Conservation (phyloP, 2,888 invertebrate species). For the Leucozona laternaria region DNA sequence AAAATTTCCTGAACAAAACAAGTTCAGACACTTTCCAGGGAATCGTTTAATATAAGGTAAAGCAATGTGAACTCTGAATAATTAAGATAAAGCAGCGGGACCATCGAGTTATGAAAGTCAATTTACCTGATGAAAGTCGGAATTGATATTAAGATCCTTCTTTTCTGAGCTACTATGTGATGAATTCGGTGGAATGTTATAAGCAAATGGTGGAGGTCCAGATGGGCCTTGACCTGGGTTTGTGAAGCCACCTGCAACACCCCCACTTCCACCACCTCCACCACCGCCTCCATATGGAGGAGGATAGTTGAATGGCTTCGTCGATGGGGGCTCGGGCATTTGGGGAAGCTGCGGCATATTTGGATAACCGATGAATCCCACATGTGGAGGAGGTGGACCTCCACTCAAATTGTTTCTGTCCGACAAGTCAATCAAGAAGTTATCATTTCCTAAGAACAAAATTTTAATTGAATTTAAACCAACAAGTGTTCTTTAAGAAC, state of each 20-base stretch:
- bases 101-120: not conserved
- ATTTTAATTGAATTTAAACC: not conserved
- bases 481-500: not conserved
- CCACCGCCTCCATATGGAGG: slow-evolving; percentile 82
- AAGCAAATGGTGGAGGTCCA: slow-evolving; percentile 82
- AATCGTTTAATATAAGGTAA: no score
- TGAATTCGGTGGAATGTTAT: slow-evolving; percentile 88
- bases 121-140: slow-evolving; percentile 85
- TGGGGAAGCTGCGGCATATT: slow-evolving; percentile 88
- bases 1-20: no score
- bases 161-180: slow-evolving; percentile 84
- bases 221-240: slow-evolving; percentile 63
- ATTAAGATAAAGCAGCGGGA: no score
- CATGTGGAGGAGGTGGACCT: slow-evolving; percentile 87
- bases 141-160: slow-evolving; percentile 86
- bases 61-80: no score
- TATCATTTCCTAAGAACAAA: slow-evolving; percentile 85
- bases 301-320: slow-evolving; percentile 88
- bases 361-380: slow-evolving; percentile 93
- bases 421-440: slow-evolving; percentile 88
- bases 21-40: no score
- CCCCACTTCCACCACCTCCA: slow-evolving; percentile 80
- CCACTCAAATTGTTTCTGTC: slow-evolving; percentile 86
- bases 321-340: slow-evolving; percentile 84
- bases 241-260: slow-evolving; percentile 69